Evolutionary conservation across 2,113 vertebrate species (phyloP).

Genomic region (Coturnix japonica): DNA sequence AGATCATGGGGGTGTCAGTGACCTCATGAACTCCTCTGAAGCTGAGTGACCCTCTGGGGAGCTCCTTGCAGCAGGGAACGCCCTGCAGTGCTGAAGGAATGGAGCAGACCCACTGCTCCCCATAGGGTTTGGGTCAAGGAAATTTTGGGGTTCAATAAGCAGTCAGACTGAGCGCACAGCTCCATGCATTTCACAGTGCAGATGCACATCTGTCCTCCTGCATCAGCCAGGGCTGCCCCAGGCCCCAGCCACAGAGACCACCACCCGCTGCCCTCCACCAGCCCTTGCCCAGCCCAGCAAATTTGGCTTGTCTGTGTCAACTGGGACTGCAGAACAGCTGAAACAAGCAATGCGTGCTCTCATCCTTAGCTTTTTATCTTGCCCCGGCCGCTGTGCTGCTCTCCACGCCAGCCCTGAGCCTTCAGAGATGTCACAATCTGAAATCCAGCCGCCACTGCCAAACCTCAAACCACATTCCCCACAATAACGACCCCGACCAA

Average conservation of each 20-base stretch:
- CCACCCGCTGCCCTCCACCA: rapidly evolving
- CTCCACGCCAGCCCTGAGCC: not conserved
- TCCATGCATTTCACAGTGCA: not conserved
- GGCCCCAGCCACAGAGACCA: rapidly evolving
- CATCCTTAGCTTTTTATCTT: not conserved
- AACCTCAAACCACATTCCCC: not conserved
- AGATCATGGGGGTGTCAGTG: rapidly evolving
- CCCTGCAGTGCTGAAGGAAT: not conserved
- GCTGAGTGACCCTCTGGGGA: not conserved
- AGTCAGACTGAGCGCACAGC: not conserved
- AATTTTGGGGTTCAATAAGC: rapidly evolving
- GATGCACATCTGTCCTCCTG: not conserved
- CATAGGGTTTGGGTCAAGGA: rapidly evolving
- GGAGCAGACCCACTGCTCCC: not conserved
- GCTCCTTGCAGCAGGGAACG: not conserved
- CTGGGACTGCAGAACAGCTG: not conserved
- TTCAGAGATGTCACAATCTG: not conserved
- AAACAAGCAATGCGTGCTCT: rapidly evolving
- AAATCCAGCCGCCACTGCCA: not conserved
- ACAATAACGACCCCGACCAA: not conserved
- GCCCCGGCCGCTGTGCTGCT: not conserved
- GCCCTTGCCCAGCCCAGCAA: not conserved
- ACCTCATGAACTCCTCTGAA: not conserved
- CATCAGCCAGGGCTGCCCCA: not conserved
- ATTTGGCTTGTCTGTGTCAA: not conserved